Evolutionary conservation across 2,888 invertebrate species (phyloP).

Genomic region (Lottia gigantea): DNA sequence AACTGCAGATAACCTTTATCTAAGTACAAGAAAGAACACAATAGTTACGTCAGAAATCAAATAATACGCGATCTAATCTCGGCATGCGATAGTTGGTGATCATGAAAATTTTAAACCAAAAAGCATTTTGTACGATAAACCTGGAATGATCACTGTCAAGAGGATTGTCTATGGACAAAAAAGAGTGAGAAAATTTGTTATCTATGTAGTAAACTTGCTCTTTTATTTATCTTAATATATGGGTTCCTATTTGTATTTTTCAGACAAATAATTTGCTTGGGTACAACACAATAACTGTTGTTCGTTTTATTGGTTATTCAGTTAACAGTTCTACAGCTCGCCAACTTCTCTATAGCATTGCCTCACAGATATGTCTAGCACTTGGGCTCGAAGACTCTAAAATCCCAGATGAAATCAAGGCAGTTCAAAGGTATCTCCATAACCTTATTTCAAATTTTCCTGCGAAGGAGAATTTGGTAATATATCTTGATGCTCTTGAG

Average conservation of each 20-base stretch:
- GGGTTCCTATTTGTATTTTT: slow-evolving; percentile 20
- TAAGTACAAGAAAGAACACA: too few relatives aligned
- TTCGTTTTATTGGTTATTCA: slow-evolving; percentile 56
- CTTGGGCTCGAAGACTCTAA: slow-evolving; percentile 33
- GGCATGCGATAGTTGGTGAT: too few relatives aligned
- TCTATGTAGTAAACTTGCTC: too few relatives aligned
- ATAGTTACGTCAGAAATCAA: too few relatives aligned
- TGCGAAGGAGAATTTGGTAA: slow-evolving; percentile 44
- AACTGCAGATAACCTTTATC: too few relatives aligned
- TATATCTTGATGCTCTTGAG: slow-evolving; percentile 53
- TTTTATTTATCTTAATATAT: too few relatives aligned
- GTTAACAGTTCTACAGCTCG: slow-evolving; percentile 49
- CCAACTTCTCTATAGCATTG: slow-evolving; percentile 55
- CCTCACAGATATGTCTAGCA: slow-evolving; percentile 49
- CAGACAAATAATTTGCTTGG: slow-evolving; percentile 41
- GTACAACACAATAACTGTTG: slow-evolving; percentile 39
- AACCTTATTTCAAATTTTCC: slow-evolving; percentile 51
- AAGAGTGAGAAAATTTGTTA: too few relatives aligned
- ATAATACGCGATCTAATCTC: too few relatives aligned
- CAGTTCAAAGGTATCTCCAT: slow-evolving; percentile 51
- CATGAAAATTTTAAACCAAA: too few relatives aligned
- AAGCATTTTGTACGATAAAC: too few relatives aligned
- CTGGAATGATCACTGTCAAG: too few relatives aligned
- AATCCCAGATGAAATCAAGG: slow-evolving; percentile 51
- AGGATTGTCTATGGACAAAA: too few relatives aligned